A percentile compares a stretch with the other conserved stretches of the same genome.
These are phyloP conservation scores for Hirtodrosophila alboralis DNA, from an alignment of 2,888 invertebrate species.

Conservation along the genomic window DNA sequence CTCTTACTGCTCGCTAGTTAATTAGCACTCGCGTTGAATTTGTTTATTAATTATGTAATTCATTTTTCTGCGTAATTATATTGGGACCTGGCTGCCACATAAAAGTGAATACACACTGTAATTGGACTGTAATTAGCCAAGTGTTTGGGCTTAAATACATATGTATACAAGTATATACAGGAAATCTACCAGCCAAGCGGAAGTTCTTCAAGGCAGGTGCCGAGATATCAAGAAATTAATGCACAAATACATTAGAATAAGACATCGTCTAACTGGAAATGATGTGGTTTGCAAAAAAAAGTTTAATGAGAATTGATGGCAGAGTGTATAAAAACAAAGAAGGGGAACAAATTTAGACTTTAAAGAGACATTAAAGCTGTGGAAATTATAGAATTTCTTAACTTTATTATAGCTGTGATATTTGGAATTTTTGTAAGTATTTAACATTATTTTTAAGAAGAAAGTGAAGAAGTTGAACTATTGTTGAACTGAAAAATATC, in stretches of 20 bases:
- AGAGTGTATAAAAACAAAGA: too few relatives aligned
- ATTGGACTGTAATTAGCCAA: constrained; percentile 73
- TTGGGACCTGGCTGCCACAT: constrained; percentile 61
- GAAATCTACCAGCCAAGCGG: constrained; percentile 5
- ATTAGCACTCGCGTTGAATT: constrained; percentile 73
- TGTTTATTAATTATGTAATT: constrained; percentile 79
- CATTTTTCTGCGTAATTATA: constrained; percentile 77
- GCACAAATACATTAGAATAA: constrained; percentile 34
- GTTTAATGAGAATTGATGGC: constrained; percentile 5
- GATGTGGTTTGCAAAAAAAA: constrained; percentile 8
- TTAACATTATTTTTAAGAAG: too few relatives aligned
- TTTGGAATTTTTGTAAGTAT: too few relatives aligned
- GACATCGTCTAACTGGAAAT: constrained; percentile 9
- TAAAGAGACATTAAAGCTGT: background rate
- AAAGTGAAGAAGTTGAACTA: too few relatives aligned
- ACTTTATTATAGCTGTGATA: too few relatives aligned
- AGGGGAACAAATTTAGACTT: too few relatives aligned
- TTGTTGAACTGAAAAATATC: too few relatives aligned
- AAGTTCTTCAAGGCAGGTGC: constrained; percentile 35
- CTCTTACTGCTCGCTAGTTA: constrained; percentile 49
- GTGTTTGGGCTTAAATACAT: constrained; percentile 28
- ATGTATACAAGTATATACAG: background rate
- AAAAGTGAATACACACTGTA: constrained; percentile 64
- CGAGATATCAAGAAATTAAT: constrained; percentile 34
- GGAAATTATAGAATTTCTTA: too few relatives aligned